Conservation (phyloP, 2,113 vertebrate species). For the Plecturocebus donacophilus region DNA sequence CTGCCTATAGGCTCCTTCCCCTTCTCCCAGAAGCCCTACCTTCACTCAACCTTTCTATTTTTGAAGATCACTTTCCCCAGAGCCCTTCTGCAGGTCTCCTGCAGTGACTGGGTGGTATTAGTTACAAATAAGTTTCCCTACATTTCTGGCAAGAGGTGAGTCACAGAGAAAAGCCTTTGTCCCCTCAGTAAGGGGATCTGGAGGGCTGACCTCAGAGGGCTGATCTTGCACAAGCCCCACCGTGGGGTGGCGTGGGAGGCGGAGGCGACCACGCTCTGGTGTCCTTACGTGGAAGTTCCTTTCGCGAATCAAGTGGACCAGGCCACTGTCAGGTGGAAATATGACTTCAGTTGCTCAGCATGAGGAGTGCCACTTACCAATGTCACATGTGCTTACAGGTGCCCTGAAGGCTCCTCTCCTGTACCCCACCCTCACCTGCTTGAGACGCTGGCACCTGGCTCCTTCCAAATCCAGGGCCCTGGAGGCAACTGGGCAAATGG, state of each 20-base stretch:
- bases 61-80: background rate
- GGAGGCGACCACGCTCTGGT: accelerated
- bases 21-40: background rate
- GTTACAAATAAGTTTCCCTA: background rate
- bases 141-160: background rate
- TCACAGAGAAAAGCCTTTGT: background rate
- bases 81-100: background rate
- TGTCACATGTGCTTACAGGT: accelerated
- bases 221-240: background rate
- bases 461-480: background rate
- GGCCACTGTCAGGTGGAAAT: background rate
- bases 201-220: background rate
- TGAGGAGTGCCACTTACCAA: accelerated
- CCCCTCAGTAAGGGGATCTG: background rate
- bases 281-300: background rate
- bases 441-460: background rate
- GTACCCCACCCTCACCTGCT: background rate
- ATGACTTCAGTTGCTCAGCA: accelerated
- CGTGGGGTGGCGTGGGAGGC: accelerated
- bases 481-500: accelerated
- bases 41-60: background rate
- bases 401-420: background rate
- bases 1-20: background rate
- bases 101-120: accelerated
- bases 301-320: background rate